Percentiles rank a stretch among this genome's conserved stretches.
phyloP scores from a whole-genome alignment of 2,888 invertebrate genomes.

The Lasioglossum vierecki region DNA sequence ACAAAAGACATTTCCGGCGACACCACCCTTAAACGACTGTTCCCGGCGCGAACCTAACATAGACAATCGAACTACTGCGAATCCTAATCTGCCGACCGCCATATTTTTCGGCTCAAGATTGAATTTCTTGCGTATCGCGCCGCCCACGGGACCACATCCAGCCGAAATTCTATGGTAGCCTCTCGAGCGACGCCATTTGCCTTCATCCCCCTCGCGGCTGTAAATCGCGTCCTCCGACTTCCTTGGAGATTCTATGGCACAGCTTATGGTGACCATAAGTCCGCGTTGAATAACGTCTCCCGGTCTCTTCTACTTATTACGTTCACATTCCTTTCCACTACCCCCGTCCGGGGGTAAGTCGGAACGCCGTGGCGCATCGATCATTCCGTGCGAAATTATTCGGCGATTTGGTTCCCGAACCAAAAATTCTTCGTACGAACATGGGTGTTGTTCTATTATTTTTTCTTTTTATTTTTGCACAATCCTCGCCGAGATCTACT shows the following conservation, averaged over 20 bases:
- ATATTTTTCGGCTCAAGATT: not conserved
- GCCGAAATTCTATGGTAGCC: not conserved
- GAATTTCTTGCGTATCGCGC: not conserved
- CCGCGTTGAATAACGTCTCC: not conserved
- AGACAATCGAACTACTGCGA: not conserved
- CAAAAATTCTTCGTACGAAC: not conserved
- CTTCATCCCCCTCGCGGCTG: not conserved
- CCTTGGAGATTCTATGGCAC: not conserved
- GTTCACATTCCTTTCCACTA: not conserved
- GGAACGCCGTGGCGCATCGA: not conserved
- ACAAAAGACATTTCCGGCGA: not conserved
- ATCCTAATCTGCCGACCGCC: not conserved
- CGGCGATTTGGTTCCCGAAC: not conserved
- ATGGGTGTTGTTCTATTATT: not conserved
- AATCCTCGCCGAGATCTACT: not conserved
- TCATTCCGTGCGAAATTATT: not conserved
- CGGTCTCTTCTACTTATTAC: not conserved
- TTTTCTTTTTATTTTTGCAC: not conserved
- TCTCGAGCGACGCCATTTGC: not conserved
- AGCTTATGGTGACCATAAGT: conserved; percentile 1
- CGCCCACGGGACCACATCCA: not conserved
- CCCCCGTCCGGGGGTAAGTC: not conserved
- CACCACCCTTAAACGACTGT: not conserved
- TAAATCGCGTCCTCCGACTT: not conserved
- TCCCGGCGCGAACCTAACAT: not conserved